Evolutionary conservation across 2,113 vertebrate species (phyloP).

Genomic region (Hemichromis elongatus): DNA sequence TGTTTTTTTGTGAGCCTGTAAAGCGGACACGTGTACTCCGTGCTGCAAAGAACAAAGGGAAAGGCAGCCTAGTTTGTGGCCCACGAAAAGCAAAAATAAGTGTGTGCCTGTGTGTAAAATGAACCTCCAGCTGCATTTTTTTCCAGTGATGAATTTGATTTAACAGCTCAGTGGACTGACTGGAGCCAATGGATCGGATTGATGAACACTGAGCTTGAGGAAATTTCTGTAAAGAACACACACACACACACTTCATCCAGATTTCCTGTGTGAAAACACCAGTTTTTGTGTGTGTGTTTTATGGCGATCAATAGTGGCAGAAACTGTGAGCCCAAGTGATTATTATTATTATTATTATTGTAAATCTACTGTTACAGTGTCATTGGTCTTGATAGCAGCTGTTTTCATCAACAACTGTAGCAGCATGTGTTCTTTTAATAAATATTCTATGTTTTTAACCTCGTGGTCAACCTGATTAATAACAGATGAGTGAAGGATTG

Average conservation of each 20-base stretch:
- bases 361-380: slow-evolving; percentile 13
- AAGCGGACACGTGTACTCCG: not conserved
- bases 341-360: not conserved
- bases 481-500: not conserved
- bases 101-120: not conserved
- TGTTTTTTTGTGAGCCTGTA: not conserved
- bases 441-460: slow-evolving; percentile 54
- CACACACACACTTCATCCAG: not conserved
- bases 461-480: not conserved
- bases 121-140: not conserved
- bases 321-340: not conserved
- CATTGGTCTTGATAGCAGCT: not conserved
- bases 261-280: not conserved
- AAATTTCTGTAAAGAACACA: not conserved
- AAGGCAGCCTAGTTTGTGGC: not conserved
- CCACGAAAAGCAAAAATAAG: not conserved
- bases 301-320: not conserved
- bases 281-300: slow-evolving; percentile 9
- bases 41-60: not conserved
- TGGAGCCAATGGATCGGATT: not conserved
- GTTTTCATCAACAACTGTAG: slow-evolving; percentile 52
- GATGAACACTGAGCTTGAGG: not conserved
- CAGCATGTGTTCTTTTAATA: slow-evolving; percentile 69
- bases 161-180: not conserved
- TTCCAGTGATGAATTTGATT: not conserved